These are phyloP conservation scores for Nothocercus julius DNA, from an alignment of 2,113 vertebrate species.

Conservation along the genomic window DNA sequence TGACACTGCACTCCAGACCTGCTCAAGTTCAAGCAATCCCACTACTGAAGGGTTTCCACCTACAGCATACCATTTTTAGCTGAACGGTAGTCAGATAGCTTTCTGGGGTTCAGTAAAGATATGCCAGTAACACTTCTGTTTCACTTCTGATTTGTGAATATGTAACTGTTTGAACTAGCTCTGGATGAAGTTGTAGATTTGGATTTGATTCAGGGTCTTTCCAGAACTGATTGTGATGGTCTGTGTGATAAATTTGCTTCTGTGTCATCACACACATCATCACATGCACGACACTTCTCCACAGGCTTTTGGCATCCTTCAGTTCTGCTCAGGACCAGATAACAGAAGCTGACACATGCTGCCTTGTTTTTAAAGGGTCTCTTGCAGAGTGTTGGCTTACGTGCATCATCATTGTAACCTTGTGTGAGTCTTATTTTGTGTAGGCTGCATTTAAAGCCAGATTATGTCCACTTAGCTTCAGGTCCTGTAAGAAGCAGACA, in stretches of 20 bases:
- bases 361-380: neutral
- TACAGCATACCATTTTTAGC: neutral
- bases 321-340: neutral
- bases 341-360: neutral
- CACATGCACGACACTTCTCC: neutral
- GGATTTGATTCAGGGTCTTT: neutral
- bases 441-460: neutral
- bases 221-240: neutral
- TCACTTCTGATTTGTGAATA: neutral
- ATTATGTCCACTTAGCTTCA: neutral
- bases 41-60: neutral
- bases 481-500: neutral
- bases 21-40: neutral
- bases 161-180: neutral
- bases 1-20: neutral
- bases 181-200: neutral
- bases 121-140: neutral
- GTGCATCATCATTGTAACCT: neutral
- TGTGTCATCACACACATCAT: neutral
- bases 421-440: neutral
- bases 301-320: neutral
- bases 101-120: neutral
- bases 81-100: neutral
- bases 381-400: neutral
- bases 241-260: neutral